These are phyloP conservation scores for Meleagris gallopavo DNA, from an alignment of 2,113 vertebrate genomes.

Conservation along the genomic window DNA sequence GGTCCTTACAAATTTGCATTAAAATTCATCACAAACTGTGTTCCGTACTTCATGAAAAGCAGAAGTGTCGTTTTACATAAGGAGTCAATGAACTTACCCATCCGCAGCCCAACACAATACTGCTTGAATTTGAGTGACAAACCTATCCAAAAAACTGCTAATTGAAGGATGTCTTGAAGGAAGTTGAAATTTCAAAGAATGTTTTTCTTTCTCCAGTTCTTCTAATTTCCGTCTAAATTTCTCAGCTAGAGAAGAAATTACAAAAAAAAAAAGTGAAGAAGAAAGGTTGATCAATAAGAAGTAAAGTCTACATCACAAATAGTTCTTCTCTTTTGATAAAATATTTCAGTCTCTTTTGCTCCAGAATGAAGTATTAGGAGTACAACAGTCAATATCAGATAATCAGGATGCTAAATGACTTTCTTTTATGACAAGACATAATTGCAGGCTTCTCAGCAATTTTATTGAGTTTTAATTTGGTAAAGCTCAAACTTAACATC, in stretches of 20 bases:
- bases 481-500: neutral
- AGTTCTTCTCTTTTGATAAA: neutral
- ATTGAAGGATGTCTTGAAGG: constrained; percentile 87
- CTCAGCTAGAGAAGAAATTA: constrained; percentile 79
- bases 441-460: neutral
- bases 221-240: constrained; percentile 83
- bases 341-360: neutral
- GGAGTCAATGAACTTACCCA: constrained; percentile 58
- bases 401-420: neutral
- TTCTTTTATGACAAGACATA: neutral
- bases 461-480: neutral
- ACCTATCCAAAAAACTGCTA: constrained; percentile 79
- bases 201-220: constrained; percentile 83
- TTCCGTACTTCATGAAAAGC: neutral
- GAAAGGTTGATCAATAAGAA: neutral
- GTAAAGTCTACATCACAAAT: neutral
- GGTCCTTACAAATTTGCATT: neutral
- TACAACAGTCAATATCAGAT: neutral
- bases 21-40: neutral
- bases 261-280: neutral
- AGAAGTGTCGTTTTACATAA: neutral
- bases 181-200: constrained; percentile 80
- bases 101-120: constrained; percentile 63
- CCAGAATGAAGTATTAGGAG: neutral
- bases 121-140: constrained; percentile 77